Evolutionary conservation across 2,797 vertebrate genomes (phyloP).

Genomic region (Hippocampus kuda): DNA sequence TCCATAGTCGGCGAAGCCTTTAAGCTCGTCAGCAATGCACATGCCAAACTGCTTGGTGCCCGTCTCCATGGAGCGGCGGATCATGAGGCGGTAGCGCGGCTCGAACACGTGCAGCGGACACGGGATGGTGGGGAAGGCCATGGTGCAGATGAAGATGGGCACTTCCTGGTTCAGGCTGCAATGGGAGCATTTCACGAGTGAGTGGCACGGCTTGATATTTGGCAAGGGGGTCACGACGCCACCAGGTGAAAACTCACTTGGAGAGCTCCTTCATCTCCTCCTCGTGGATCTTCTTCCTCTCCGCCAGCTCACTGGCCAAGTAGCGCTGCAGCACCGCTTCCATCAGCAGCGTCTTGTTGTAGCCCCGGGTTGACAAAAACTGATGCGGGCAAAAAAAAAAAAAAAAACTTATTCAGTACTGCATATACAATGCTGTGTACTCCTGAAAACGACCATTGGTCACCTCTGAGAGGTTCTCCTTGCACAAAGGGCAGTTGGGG

Average conservation of each 20-base stretch:
- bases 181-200: background rate
- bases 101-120: constrained; percentile 89
- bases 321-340: constrained; percentile 81
- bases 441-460: too few species aligned
- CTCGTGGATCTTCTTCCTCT: constrained; percentile 83
- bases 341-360: constrained; percentile 80
- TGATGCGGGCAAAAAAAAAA: constrained; percentile 34
- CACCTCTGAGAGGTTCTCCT: constrained; percentile 86
- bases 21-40: constrained; percentile 85
- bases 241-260: constrained; percentile 65
- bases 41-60: constrained; percentile 90
- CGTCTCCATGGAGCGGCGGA: constrained; percentile 89
- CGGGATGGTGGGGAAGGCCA: constrained; percentile 90
- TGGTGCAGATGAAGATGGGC: constrained; percentile 91
- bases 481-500: constrained; percentile 85
- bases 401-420: background rate
- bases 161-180: constrained; percentile 88
- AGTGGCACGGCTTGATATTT: too few species aligned
- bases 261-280: constrained; percentile 90
- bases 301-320: constrained; percentile 78
- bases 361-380: constrained; percentile 83
- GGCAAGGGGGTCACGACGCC: too few species aligned
- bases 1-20: constrained; percentile 85
- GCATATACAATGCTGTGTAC: background rate
- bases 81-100: constrained; percentile 87